These are phyloP conservation scores for Epinephelus malabaricus DNA, from an alignment of 2,797 vertebrate genomes.

Conservation along the genomic window DNA sequence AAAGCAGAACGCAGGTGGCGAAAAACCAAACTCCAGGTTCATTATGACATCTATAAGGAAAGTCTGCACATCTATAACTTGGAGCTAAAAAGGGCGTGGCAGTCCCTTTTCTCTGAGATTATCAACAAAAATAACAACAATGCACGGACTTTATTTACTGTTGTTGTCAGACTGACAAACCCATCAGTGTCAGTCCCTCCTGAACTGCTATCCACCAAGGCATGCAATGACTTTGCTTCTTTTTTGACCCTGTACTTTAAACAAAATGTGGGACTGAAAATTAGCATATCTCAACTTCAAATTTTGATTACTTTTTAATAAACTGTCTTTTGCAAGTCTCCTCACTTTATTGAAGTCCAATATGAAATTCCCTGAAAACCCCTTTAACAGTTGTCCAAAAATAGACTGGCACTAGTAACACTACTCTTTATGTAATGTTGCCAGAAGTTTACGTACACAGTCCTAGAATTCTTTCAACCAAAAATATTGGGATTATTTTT, in stretches of 20 bases:
- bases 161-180: too few relatives aligned
- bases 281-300: neutral
- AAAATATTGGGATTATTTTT: constrained; percentile 17
- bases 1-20: too few relatives aligned
- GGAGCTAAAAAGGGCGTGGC: too few relatives aligned
- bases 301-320: neutral
- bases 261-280: neutral
- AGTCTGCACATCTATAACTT: too few relatives aligned
- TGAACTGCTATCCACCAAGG: too few relatives aligned
- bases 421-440: neutral
- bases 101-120: too few relatives aligned
- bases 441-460: neutral
- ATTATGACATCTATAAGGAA: too few relatives aligned
- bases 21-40: too few relatives aligned
- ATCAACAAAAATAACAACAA: too few relatives aligned
- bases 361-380: neutral
- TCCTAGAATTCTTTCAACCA: neutral
- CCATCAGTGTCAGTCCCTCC: too few relatives aligned
- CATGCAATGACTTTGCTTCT: too few relatives aligned
- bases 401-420: neutral
- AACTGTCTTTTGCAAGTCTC: neutral
- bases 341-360: neutral
- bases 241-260: neutral
- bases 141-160: too few relatives aligned
- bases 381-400: constrained; percentile 2